Percentiles rank a stretch among this genome's conserved stretches.
Evolutionary conservation across 2,113 vertebrate genomes (phyloP).

Genomic region (Semnornis frantzii): DNA sequence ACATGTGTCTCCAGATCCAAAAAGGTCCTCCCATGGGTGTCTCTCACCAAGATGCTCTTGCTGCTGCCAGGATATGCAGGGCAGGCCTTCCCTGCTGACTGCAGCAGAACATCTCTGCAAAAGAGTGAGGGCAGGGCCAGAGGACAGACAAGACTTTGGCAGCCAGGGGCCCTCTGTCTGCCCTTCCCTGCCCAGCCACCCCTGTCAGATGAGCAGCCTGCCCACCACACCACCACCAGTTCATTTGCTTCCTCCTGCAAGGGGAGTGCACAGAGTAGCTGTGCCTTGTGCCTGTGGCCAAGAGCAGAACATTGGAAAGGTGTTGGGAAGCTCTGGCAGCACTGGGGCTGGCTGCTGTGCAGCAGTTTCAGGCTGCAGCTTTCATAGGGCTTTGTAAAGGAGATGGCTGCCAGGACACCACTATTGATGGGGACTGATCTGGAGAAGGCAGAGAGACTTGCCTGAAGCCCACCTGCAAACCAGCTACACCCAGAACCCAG

Average conservation of each 20-base stretch:
- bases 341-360: neutral
- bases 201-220: neutral
- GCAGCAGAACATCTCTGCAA: neutral
- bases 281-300: rapidly evolving
- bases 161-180: neutral
- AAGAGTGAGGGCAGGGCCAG: neutral
- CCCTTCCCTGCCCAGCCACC: neutral
- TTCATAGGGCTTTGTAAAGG: neutral
- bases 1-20: rapidly evolving
- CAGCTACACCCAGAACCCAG: neutral
- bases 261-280: neutral
- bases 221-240: rapidly evolving
- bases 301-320: neutral
- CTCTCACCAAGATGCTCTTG: neutral
- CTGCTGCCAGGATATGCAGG: neutral
- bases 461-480: neutral
- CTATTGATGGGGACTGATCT: neutral
- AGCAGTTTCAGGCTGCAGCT: too few species aligned
- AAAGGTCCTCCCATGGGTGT: neutral
- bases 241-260: neutral
- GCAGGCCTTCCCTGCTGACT: neutral
- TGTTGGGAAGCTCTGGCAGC: neutral
- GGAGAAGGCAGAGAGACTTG: neutral
- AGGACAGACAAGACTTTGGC: neutral
- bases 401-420: neutral